Evolutionary conservation across 2,888 invertebrate genomes (phyloP).

Genomic region (Ichneumoninae sp.): DNA sequence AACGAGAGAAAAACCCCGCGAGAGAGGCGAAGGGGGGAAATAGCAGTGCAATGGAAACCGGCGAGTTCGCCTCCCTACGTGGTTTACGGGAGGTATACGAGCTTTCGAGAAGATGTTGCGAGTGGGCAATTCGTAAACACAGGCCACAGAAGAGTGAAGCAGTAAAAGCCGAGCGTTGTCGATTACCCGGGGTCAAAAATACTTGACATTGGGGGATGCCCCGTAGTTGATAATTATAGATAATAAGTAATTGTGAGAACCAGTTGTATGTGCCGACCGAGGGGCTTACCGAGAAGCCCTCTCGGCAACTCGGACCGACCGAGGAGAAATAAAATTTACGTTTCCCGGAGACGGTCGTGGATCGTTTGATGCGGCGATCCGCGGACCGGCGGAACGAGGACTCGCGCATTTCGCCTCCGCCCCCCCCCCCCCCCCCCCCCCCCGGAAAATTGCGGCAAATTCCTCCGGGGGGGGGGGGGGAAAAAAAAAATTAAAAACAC

Average conservation of each 20-base stretch:
- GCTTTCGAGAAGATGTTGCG: not conserved
- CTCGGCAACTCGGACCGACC: conserved; percentile 19
- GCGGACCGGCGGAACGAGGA: conserved; percentile 27
- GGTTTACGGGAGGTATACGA: not conserved
- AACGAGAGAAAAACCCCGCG: not conserved
- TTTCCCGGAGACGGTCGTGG: conserved; percentile 58
- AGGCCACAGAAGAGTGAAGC: not conserved
- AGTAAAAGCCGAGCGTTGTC: conserved; percentile 35
- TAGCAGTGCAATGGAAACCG: conserved; percentile 5
- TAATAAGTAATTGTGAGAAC: conserved; percentile 67
- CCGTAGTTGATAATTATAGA: conserved; percentile 61
- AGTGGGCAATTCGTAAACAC: conserved; percentile 2
- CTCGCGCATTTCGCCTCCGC: conserved; percentile 41
- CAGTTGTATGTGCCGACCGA: conserved; percentile 57
- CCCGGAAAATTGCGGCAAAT: conserved; percentile 62
- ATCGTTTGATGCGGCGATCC: conserved; percentile 51
- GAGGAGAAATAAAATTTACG: conserved; percentile 53
- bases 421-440: conserved; percentile 34
- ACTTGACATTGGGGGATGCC: conserved; percentile 41
- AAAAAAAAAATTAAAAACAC: no score
- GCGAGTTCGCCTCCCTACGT: not conserved
- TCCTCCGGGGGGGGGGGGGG: no score
- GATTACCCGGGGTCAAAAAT: conserved; percentile 54
- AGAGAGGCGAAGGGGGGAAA: not conserved
- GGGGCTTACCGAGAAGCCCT: conserved; percentile 50